phyloP scores from a whole-genome alignment of 2,888 invertebrate genomes.

The Apocheima hispidaria region DNA sequence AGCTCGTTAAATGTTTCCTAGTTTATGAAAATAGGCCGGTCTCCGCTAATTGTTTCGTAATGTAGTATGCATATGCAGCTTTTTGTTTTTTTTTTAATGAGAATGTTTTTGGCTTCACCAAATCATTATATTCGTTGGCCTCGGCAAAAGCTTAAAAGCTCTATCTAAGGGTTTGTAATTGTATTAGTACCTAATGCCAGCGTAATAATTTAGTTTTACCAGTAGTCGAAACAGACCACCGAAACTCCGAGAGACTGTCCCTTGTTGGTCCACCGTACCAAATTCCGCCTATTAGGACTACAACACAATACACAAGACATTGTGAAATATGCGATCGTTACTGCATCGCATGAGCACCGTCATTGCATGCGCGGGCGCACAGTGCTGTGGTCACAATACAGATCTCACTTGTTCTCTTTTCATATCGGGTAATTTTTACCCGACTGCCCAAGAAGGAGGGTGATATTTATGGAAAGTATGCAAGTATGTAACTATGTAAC shows the following conservation, averaged over 20 bases:
- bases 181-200: too few species aligned
- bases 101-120: not conserved
- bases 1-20: constrained; percentile 74
- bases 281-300: not conserved
- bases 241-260: too few species aligned
- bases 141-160: too few species aligned
- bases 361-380: constrained; percentile 42
- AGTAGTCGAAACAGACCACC: too few species aligned
- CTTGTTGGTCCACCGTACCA: too few species aligned
- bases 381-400: not conserved
- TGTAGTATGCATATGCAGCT: constrained; percentile 41
- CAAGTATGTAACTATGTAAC: too few species aligned
- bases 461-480: too few species aligned
- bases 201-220: too few species aligned
- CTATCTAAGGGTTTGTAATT: too few species aligned
- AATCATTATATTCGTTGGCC: too few species aligned
- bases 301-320: not conserved
- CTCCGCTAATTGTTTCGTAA: constrained; percentile 71
- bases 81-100: constrained; percentile 7
- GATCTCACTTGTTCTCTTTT: not conserved
- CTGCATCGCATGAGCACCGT: constrained; percentile 38
- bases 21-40: constrained; percentile 70
- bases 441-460: too few species aligned
- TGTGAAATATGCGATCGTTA: constrained; percentile 10
- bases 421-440: not conserved